Conservation (phyloP, 2,113 vertebrate species). For the Poicephalus gulielmi region DNA sequence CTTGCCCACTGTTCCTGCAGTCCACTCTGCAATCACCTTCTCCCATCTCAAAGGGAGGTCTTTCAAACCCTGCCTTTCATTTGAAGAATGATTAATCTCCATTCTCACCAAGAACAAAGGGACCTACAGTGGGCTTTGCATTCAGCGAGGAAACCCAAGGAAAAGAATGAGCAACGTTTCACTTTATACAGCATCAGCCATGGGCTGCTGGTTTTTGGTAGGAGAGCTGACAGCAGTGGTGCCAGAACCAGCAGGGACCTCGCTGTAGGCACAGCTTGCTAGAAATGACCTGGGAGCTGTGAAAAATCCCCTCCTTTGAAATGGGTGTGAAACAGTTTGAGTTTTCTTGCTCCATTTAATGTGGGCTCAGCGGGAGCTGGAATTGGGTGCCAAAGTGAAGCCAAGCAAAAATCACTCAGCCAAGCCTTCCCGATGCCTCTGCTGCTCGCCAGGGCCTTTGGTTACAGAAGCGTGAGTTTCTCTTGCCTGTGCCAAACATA, state of each 20-base stretch:
- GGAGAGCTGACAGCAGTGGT: not conserved
- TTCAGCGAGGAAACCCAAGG: not conserved
- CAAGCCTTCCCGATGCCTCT: not conserved
- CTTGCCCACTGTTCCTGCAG: not conserved
- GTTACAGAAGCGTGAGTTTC: not conserved
- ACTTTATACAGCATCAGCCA: not conserved
- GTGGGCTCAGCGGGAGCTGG: not conserved
- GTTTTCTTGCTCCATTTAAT: conserved; percentile 38
- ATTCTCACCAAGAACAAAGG: not conserved
- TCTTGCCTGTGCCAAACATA: not conserved
- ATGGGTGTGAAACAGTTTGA: not conserved
- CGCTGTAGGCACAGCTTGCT: not conserved
- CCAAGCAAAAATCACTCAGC: conserved; percentile 6
- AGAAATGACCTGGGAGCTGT: not conserved
- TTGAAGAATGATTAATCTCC: not conserved
- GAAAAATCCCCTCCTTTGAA: conserved; percentile 16
- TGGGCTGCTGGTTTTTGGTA: not conserved
- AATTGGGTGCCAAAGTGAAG: conserved; percentile 13
- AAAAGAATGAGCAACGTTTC: not conserved
- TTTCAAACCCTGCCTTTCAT: not conserved
- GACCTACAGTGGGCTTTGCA: not conserved
- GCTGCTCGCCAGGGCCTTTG: not conserved
- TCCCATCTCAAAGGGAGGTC: not conserved
- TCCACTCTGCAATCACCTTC: not conserved
- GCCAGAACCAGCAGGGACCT: not conserved